A percentile compares a stretch with the other conserved stretches of the same genome.
Evolutionary conservation across 2,888 invertebrate species (phyloP).

Genomic region (Drosophila lutescens): DNA sequence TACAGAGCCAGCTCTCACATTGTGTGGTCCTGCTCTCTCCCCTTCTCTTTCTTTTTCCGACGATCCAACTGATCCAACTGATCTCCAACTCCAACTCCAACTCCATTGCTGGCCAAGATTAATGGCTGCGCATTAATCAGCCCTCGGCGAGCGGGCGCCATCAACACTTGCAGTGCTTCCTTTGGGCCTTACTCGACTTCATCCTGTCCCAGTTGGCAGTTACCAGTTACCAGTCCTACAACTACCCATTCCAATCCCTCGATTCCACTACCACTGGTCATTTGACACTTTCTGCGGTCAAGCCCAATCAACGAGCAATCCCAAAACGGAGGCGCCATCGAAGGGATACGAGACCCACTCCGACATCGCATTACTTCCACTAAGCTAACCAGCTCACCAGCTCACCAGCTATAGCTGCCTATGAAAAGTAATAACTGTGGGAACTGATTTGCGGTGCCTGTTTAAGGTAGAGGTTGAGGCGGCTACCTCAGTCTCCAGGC

Average conservation of each 20-base stretch:
- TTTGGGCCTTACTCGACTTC: not conserved
- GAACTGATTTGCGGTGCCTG: conserved; percentile 58
- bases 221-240: no score
- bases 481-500: not conserved
- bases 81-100: not conserved
- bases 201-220: conserved; percentile 3
- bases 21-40: conserved; percentile 56
- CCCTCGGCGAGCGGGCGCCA: conserved; percentile 68
- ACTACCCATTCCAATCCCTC: not conserved
- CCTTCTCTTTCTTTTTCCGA: not conserved
- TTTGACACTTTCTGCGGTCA: conserved; percentile 71
- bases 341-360: conserved; percentile 34
- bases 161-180: conserved; percentile 72
- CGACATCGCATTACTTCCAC: conserved; percentile 68
- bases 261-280: conserved; percentile 68
- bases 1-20: conserved; percentile 48
- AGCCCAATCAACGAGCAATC: conserved; percentile 70
- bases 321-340: conserved; percentile 69
- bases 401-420: conserved; percentile 63
- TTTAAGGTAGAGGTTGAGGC: no score
- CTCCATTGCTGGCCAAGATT: conserved; percentile 72
- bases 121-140: conserved; percentile 84
- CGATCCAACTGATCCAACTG: conserved; percentile 3
- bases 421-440: conserved; percentile 82
- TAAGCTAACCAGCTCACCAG: no score